phyloP scores from a whole-genome alignment of 1,140 invertebrate genomes.

The Linepithema humile region DNA sequence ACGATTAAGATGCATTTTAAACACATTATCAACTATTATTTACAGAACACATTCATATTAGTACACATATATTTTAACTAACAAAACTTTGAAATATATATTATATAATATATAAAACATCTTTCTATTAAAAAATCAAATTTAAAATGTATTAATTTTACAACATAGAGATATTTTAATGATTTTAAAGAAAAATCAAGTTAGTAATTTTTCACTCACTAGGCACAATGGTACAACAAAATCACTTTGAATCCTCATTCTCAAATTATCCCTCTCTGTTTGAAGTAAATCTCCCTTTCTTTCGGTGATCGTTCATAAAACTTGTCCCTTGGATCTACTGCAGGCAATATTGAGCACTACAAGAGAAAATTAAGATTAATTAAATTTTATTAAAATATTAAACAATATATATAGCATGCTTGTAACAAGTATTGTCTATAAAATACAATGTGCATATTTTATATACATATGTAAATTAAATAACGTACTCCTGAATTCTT shows the following conservation, averaged over 20 bases:
- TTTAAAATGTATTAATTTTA: background rate
- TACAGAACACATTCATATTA: no score
- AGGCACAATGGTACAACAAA: background rate
- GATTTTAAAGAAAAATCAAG: background rate
- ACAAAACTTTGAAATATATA: no score
- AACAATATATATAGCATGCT: background rate
- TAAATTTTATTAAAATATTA: no score
- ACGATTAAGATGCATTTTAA: no score
- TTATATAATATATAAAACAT: background rate
- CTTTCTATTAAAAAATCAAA: background rate
- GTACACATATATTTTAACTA: no score
- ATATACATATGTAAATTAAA: background rate
- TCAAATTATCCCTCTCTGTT: slow-evolving; percentile 65
- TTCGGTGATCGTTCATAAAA: slow-evolving; percentile 66
- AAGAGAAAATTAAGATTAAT: slow-evolving; percentile 8
- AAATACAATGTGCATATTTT: slow-evolving; percentile 5
- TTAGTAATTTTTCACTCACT: background rate
- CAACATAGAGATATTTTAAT: background rate
- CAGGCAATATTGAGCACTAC: slow-evolving; percentile 59
- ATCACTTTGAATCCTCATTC: background rate
- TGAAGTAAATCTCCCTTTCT: slow-evolving; percentile 63
- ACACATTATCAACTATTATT: no score
- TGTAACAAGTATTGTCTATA: background rate
- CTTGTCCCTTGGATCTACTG: slow-evolving; percentile 69
- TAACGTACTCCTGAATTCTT: slow-evolving; percentile 62